Percentiles rank a stretch among this genome's conserved stretches.
Evolutionary conservation across 2,113 vertebrate species (phyloP).

Genomic region (Pica pica): DNA sequence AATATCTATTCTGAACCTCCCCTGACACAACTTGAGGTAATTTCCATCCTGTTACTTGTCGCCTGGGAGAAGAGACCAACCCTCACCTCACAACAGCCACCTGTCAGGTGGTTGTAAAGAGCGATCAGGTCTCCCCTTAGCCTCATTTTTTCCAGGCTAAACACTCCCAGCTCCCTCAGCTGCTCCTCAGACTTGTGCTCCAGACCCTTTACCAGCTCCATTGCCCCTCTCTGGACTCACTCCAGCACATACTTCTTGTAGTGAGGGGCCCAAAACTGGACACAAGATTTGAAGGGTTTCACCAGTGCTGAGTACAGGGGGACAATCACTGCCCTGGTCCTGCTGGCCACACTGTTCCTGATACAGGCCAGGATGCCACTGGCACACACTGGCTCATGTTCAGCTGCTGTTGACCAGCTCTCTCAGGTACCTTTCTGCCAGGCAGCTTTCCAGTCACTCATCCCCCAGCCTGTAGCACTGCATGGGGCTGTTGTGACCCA

Average conservation of each 20-base stretch:
- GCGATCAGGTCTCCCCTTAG: background rate
- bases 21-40: background rate
- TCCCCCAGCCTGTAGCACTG: background rate
- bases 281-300: background rate
- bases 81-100: background rate
- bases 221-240: background rate
- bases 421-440: accelerated
- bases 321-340: background rate
- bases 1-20: background rate
- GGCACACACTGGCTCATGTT: background rate
- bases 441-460: background rate
- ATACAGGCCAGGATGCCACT: background rate
- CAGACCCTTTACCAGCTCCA: background rate
- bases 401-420: background rate
- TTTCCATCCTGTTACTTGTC: background rate
- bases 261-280: background rate
- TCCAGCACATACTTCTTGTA: background rate
- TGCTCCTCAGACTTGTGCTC: background rate
- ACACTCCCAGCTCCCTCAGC: background rate
- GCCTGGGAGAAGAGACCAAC: background rate
- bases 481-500: background rate
- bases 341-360: background rate
- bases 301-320: background rate
- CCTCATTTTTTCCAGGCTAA: background rate
- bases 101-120: background rate